phyloP scores from a whole-genome alignment of 2,888 invertebrate species.

The Protonemura montana region DNA sequence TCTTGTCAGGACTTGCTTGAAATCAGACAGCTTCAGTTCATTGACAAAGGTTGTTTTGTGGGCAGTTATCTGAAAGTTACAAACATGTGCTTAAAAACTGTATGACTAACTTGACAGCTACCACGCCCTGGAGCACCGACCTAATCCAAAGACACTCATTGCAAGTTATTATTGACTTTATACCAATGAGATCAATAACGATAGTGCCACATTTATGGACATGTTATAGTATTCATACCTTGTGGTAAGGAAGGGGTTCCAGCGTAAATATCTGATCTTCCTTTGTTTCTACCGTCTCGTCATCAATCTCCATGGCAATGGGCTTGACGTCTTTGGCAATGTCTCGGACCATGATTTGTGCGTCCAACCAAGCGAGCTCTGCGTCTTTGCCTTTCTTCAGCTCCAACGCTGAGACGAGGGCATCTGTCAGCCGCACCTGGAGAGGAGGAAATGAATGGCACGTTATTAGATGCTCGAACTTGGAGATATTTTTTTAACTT shows the following conservation, averaged over 20 bases:
- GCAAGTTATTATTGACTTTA: background rate
- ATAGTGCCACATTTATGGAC: conserved; percentile 16
- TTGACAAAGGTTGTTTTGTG: conserved; percentile 92
- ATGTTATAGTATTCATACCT: conserved; percentile 53
- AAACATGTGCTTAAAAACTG: background rate
- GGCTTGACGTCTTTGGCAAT: conserved; percentile 63
- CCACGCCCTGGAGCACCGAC: too few relatives aligned
- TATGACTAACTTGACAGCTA: too few relatives aligned
- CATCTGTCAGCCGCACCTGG: conserved; percentile 90
- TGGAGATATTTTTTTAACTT: too few relatives aligned
- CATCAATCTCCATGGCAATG: conserved; percentile 56
- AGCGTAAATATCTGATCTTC: conserved; percentile 72
- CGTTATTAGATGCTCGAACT: too few relatives aligned
- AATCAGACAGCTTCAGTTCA: conserved; percentile 90
- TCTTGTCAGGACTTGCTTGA: conserved; percentile 80
- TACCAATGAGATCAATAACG: too few relatives aligned
- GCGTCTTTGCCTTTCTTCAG: conserved; percentile 85
- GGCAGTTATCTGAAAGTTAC: conserved; percentile 61
- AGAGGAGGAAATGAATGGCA: too few relatives aligned
- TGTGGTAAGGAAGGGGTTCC: conserved; percentile 67
- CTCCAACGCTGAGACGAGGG: conserved; percentile 83
- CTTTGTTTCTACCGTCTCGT: conserved; percentile 58
- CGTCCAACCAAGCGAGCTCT: conserved; percentile 96
- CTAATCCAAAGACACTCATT: too few relatives aligned
- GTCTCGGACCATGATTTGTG: conserved; percentile 69